A percentile compares a stretch with the other conserved stretches of the same genome.
Conservation (phyloP, 2,797 vertebrate genomes). For the Arctocebus calabarensis region DNA sequence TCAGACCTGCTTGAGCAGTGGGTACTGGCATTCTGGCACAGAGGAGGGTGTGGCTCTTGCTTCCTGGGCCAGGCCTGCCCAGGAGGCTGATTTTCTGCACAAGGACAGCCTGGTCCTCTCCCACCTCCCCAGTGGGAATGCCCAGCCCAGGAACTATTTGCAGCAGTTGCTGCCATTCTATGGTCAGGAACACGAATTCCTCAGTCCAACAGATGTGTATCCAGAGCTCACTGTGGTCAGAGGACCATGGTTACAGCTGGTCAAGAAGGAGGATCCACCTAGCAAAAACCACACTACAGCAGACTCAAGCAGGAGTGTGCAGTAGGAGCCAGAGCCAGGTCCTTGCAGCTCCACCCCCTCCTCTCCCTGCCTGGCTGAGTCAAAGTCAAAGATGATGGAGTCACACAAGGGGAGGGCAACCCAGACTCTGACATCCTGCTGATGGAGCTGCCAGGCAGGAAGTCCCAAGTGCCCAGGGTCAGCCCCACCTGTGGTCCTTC, state of each 20-base stretch:
- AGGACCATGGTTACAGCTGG: neutral
- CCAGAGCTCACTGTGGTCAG: neutral
- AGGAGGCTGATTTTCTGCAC: neutral
- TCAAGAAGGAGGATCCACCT: neutral
- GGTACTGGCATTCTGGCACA: neutral
- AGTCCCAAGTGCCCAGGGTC: neutral
- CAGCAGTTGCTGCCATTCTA: neutral
- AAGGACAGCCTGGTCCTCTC: neutral
- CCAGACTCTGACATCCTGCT: neutral
- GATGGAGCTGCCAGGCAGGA: neutral
- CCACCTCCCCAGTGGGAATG: neutral
- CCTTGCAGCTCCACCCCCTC: too few species aligned
- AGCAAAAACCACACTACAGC: neutral
- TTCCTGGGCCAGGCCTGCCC: constrained; percentile 32
- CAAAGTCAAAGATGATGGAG: neutral
- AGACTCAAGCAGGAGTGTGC: neutral
- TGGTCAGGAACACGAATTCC: neutral
- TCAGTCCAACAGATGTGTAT: neutral
- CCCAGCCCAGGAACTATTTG: neutral
- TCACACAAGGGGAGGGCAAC: neutral
- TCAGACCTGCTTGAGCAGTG: constrained; percentile 65
- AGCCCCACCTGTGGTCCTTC: neutral
- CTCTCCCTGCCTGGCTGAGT: neutral
- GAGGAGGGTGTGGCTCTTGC: neutral
- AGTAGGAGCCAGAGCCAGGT: neutral